A percentile compares a stretch with the other conserved stretches of the same genome.
Evolutionary conservation across 2,888 invertebrate species (phyloP).

Genomic region (Vandiemenella viatica): DNA sequence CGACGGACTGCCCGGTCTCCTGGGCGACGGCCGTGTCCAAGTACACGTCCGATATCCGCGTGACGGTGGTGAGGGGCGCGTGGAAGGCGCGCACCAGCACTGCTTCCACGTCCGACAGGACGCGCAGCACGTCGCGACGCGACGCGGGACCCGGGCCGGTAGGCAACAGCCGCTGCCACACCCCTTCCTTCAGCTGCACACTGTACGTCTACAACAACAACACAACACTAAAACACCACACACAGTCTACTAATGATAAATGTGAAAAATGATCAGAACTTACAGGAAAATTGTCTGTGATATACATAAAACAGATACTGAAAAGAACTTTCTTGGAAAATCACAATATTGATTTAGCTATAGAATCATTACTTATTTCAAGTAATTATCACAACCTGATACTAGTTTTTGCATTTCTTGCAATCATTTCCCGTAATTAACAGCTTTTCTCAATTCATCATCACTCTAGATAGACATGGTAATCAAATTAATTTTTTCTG

Average conservation of each 20-base stretch:
- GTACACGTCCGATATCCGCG: constrained; percentile 65
- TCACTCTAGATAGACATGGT: no score
- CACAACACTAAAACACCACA: no score
- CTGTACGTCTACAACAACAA: constrained; percentile 40
- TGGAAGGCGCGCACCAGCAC: constrained; percentile 72
- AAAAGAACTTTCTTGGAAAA: no score
- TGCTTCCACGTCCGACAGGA: constrained; percentile 65
- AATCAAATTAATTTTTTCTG: no score
- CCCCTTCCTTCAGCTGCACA: constrained; percentile 46
- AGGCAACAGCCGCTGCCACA: constrained; percentile 44
- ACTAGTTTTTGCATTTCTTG: no score
- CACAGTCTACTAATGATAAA: no score
- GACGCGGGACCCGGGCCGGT: constrained; percentile 43
- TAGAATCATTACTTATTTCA: no score
- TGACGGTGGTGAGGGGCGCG: constrained; percentile 43
- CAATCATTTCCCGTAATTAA: no score
- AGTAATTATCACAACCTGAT: no score
- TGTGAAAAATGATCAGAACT: not conserved
- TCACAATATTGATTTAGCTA: no score
- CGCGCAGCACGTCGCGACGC: constrained; percentile 69
- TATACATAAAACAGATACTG: not conserved
- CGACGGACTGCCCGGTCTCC: constrained; percentile 42
- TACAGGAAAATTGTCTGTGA: not conserved
- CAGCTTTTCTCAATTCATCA: no score
- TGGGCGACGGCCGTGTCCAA: constrained; percentile 68